Percentiles rank a stretch among this genome's conserved stretches.
Conservation (phyloP, 2,888 invertebrate genomes). For the Muschampia plurimacula region DNA sequence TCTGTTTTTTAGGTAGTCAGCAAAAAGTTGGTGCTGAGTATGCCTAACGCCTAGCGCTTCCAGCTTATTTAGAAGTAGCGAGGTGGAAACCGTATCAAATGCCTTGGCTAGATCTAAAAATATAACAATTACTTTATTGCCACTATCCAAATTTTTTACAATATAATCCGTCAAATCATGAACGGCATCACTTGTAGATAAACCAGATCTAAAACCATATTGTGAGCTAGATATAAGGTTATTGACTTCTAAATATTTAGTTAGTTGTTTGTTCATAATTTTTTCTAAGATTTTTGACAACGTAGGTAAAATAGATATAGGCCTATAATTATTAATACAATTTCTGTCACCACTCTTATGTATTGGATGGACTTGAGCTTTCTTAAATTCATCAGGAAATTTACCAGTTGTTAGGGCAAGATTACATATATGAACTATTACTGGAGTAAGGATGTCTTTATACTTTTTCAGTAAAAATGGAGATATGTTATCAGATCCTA, state of each 20-base stretch:
- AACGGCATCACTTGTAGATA: slow-evolving; percentile 34
- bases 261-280: no score
- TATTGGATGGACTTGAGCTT: no score
- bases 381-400: no score
- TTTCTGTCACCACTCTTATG: no score
- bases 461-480: slow-evolving; percentile 16
- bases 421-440: slow-evolving; percentile 28
- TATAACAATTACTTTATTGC: slow-evolving; percentile 19
- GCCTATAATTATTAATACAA: no score
- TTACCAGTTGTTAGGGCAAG: slow-evolving; percentile 25
- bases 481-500: slow-evolving; percentile 31
- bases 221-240: neutral
- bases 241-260: no score
- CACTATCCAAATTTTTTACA: slow-evolving; percentile 12
- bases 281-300: no score
- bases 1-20: neutral
- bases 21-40: slow-evolving; percentile 7
- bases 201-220: slow-evolving; percentile 25
- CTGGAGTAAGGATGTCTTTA: slow-evolving; percentile 4
- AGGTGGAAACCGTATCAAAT: no score
- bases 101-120: slow-evolving; percentile 28
- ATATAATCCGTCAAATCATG: slow-evolving; percentile 27
- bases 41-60: slow-evolving; percentile 4
- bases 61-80: neutral
- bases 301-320: no score